Evolutionary conservation across 1,140 invertebrate genomes (phyloP), one percentile per base, ranked within the genome.

Genomic region (Rhopalosiphum maidis): DNA sequence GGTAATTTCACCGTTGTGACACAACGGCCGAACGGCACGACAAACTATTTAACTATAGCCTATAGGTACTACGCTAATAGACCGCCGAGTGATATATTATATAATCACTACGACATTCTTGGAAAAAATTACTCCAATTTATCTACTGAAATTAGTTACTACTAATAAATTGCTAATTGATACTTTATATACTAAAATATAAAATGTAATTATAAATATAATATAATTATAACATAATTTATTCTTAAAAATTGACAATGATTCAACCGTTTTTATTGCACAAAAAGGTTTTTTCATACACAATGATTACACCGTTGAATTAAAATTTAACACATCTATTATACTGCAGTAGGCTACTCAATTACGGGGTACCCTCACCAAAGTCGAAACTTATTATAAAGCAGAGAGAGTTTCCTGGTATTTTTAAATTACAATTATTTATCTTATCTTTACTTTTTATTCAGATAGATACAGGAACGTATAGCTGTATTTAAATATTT

Each of bases 301-400:
- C 4, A n/a, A 35, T 18, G 60, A 77, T 77, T 77, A 77, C 15
- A 77, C 60, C 60, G 18, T n/a, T 77, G 60, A 77, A 21, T 77
- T 77, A 77, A 77, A n/a, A 15, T 77, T n/a, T 77, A 77, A 77
- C 55, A 60, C 30, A 60, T 60, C 55, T 30, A 60, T 60, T 60
- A 60, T 60, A n/a, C n/a, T 77, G n/a, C 15, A n/a, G 15, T n/a
- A 0, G n/a, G 15, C 15, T 68, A 68, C 60, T n/a, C 60, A n/a
- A n/a, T 6, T 18, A n/a, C 15, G 4, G n/a, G 30, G 30, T 15
- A 35, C 30, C 18, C 5, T n/a, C 1, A n/a, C 15, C 15, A 77
- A n/a, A 77, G n/a, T 77, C n/a, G 60, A 77, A 77, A 77, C 60
- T 18, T n/a, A 77, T 77, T 77, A 77, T n/a, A 77, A n/a, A 77